phyloP scores from a whole-genome alignment of 2,888 invertebrate genomes.

The Caenorhabditis wallacei region DNA sequence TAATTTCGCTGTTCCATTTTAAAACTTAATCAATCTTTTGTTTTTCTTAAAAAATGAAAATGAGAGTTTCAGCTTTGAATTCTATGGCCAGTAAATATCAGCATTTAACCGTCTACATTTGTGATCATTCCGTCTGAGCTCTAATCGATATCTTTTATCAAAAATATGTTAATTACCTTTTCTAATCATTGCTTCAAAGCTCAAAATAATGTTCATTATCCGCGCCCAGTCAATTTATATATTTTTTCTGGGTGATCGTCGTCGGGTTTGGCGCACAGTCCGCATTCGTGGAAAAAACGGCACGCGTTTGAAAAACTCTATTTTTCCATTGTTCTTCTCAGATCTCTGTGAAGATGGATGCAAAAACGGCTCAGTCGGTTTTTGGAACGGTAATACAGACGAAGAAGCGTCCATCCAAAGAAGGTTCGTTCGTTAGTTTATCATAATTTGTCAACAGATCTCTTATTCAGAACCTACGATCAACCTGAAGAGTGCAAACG shows the following conservation, averaged over 20 bases:
- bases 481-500: slow-evolving; percentile 42
- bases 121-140: too few species aligned
- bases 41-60: too few species aligned
- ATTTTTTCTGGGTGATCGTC: background rate
- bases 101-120: too few species aligned
- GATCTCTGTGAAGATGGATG: slow-evolving; percentile 20
- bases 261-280: background rate
- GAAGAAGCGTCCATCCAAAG: slow-evolving; percentile 27
- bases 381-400: slow-evolving; percentile 19
- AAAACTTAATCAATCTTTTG: too few species aligned
- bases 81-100: too few species aligned
- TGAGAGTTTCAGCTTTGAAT: too few species aligned
- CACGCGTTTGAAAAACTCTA: background rate
- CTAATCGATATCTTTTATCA: too few species aligned
- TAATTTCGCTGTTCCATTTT: too few species aligned
- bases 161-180: too few species aligned
- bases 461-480: slow-evolving; percentile 13
- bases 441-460: background rate
- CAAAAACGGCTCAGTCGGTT: slow-evolving; percentile 44
- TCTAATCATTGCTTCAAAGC: background rate
- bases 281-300: slow-evolving; percentile 7
- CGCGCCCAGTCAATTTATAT: background rate
- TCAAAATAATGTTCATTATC: background rate
- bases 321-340: background rate
- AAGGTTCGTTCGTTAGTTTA: slow-evolving; percentile 11